Evolutionary conservation across 2,797 vertebrate genomes (phyloP), one percentile per base, ranked within the genome.

Genomic region (Gorsachius magnificus): DNA sequence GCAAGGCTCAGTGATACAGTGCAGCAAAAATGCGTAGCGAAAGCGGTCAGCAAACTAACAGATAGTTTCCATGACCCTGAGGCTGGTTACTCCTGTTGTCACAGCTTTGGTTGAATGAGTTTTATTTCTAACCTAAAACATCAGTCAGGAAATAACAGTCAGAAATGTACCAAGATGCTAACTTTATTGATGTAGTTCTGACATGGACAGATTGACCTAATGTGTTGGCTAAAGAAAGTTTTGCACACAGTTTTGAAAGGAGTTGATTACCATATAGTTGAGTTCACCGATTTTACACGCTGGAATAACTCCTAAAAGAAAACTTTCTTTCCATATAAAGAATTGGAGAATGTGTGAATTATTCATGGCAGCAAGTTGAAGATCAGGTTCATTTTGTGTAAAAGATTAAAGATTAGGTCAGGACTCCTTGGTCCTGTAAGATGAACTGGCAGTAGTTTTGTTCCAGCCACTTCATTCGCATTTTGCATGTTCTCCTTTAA

Each of bases 41-140:
- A 92, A 65, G 53, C 5, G 7, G 54, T 56, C 61, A 54, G 26
- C 56, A 58, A 85, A 81, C 15, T 48, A 77, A 46, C 35, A 72
- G 38, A 45, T 65, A 63, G 29, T 45, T 95, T 87, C 35, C 14
- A 6, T 77, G 68, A 72, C 77, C 87, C 51, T 61, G 43, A 94
- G 35, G 46, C 45, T 71, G 20, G 17, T 83, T 93, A 38, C 46
- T 89, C 50, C 22, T 80, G 19, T 51, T 89, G 61, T 90, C 57
- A 56, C 45, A 83, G 66, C 19, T 96, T 84, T 90, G 51, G 51
- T 84, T 82, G 90, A 96, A 69, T 26, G 16, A 57, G 18, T 41
- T 95, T 93, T 90, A 21, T 90, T 95, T 94, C 82, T 72, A 60
- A 56, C 63, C 33, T 84, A 60, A 80, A 68, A n/a, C 38, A 60